Conservation (phyloP, 2,113 vertebrate species). For the Megaceryle torquata region DNA sequence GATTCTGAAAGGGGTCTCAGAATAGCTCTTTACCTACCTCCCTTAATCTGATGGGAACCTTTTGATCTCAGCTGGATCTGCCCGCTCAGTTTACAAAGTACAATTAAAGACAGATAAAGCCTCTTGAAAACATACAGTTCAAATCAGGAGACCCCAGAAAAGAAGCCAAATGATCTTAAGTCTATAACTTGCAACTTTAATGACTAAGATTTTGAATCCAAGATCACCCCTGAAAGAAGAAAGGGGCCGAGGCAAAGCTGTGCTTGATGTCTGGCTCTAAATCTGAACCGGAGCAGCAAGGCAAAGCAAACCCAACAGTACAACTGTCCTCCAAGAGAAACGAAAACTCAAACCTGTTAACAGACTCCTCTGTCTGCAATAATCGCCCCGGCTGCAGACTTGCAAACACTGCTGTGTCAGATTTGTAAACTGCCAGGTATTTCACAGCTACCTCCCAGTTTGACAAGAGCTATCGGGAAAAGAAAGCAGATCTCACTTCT, state of each 20-base stretch:
- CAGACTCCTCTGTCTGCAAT: background rate
- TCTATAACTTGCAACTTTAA: background rate
- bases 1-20: background rate
- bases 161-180: background rate
- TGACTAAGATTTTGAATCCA: background rate
- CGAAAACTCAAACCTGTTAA: background rate
- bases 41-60: conserved; percentile 45
- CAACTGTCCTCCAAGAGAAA: background rate
- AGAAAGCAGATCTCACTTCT: background rate
- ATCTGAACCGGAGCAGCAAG: background rate
- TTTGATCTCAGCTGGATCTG: conserved; percentile 67
- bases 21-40: conserved; percentile 10
- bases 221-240: background rate
- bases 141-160: background rate
- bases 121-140: conserved; percentile 20
- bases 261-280: background rate
- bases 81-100: conserved; percentile 40
- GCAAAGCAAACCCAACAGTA: background rate
- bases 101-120: conserved; percentile 39
- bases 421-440: background rate
- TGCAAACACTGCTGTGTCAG: background rate
- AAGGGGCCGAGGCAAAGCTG: background rate
- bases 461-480: background rate
- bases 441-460: background rate
- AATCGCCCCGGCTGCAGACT: background rate